Percentiles rank a stretch among this genome's conserved stretches.
Evolutionary conservation across 2,888 invertebrate genomes (phyloP).

Genomic region (Cephus sareptanus): DNA sequence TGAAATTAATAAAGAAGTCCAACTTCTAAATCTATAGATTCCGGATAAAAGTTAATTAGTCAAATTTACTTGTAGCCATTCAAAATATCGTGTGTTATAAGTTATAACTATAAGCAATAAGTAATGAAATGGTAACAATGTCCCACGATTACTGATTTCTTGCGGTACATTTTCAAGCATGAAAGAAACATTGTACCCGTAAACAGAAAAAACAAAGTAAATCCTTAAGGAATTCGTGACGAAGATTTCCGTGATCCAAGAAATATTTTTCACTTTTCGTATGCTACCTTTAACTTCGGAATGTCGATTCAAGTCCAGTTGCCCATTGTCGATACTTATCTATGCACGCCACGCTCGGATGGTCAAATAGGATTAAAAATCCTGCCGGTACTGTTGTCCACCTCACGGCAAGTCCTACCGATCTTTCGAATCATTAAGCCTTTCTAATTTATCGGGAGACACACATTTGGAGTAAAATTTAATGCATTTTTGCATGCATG

Average conservation of each 20-base stretch:
- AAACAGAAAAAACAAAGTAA: background rate
- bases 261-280: background rate
- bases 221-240: background rate
- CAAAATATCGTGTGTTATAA: no score
- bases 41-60: background rate
- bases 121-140: no score
- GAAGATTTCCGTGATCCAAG: background rate
- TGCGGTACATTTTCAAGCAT: background rate
- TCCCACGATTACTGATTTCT: no score
- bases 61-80: no score
- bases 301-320: background rate
- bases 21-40: background rate
- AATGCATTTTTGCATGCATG: no score
- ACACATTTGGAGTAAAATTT: background rate
- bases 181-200: background rate
- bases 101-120: no score
- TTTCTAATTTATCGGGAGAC: background rate
- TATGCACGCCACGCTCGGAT: background rate
- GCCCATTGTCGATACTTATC: background rate
- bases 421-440: background rate
- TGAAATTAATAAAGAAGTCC: no score
- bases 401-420: background rate
- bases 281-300: background rate
- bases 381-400: background rate
- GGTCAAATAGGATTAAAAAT: background rate